Base-by-base conservation (phyloP, 2,888 invertebrate species). In the Drosophila imparisetae region DNA sequence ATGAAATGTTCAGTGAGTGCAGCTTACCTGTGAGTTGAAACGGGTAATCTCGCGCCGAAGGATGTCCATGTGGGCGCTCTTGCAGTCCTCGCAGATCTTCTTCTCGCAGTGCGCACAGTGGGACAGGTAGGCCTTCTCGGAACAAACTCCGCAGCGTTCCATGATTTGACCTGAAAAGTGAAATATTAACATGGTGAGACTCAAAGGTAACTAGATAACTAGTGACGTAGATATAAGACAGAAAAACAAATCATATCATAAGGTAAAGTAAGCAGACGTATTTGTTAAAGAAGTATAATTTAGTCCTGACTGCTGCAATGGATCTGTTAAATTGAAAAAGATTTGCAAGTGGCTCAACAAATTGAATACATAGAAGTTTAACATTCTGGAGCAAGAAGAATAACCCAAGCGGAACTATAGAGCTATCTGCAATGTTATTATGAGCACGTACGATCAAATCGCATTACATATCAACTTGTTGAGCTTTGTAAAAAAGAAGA, bases 21-120 rank as follows among this genome's bases (percentile, higher is more conserved):
- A 2, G 21, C 78, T 80, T 84, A 95, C 95, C 95, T 98, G 97
- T 92, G 97, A 97, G 92, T 98, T 96, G 69, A 98, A 96, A 91
- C 98, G 95, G 72, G 96, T 94, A 52, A 98, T 97, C 94, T 98
- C 98, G 69, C 98, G 95, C 83, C 98, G 95, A 70, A 99, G 94
- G 80, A 98, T 98, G 92, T 99, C 98, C 96, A 98, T 97, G 93
- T 99, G 99, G 18, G 98, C 98, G 67, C 96, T 96, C 93, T 98
- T 98, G 94, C 99, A 99, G 91, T 98, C 98, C 83, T 97, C 96
- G 93, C 99, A 99, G 76, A 99, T 96, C 94, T 98, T 98, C 92
- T 98, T 98, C 91, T 99, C 98, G 94, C 99, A 99, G 93, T 99
- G 99, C 32, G 97, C 96, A 93, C 99, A 99, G 57, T 95, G 94